Evolutionary conservation across 2,113 vertebrate species (phyloP).

Genomic region (Salminus brasiliensis): DNA sequence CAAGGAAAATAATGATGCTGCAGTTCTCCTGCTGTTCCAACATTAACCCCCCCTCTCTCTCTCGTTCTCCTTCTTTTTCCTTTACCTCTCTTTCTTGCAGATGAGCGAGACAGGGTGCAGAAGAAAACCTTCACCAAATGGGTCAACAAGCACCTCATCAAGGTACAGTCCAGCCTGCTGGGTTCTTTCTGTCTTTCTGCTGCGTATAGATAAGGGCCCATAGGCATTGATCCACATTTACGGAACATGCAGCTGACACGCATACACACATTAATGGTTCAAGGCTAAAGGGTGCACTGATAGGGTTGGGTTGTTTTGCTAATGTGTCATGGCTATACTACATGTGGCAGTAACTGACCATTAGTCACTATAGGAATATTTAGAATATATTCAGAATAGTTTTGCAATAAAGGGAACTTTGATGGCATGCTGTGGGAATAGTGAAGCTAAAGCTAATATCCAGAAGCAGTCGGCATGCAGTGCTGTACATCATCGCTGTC

Average conservation of each 20-base stretch:
- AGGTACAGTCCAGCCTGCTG: conserved; percentile 75
- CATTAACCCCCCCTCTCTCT: conserved; percentile 38
- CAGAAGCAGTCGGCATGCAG: no score
- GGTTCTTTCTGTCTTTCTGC: conserved; percentile 14
- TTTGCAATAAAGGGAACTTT: no score
- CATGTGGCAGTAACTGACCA: not conserved
- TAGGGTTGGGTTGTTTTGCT: not conserved
- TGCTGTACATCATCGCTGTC: no score
- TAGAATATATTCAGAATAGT: no score
- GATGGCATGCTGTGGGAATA: no score
- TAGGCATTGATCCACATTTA: not conserved
- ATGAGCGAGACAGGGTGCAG: conserved; percentile 98
- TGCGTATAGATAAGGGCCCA: conserved; percentile 1
- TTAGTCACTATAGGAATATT: no score
- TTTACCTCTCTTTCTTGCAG: conserved; percentile 64
- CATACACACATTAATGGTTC: not conserved
- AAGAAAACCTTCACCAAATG: conserved; percentile 99
- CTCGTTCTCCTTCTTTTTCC: not conserved
- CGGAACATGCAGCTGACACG: not conserved
- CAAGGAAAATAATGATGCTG: conserved; percentile 20
- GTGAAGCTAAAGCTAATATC: no score
- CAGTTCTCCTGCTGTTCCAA: conserved; percentile 30
- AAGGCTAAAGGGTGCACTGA: not conserved
- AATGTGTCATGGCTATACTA: not conserved
- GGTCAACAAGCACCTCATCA: conserved; percentile 99